Evolutionary conservation across 2,113 vertebrate genomes (phyloP).

Genomic region (Poeciliopsis prolifica): DNA sequence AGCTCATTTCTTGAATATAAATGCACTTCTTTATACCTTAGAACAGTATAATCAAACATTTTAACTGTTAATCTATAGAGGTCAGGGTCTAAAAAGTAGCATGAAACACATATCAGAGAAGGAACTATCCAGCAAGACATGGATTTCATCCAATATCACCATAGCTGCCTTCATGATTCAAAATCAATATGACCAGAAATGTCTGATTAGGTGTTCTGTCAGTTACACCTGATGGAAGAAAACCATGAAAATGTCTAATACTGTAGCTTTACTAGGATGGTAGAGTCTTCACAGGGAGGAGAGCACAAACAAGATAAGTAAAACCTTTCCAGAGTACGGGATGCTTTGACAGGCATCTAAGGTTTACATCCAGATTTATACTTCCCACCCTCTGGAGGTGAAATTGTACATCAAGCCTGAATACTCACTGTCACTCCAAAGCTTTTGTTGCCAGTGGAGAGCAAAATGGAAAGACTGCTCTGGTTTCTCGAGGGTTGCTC

Average conservation of each 20-base stretch:
- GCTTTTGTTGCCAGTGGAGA: conserved; percentile 19
- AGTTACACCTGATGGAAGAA: conserved; percentile 4
- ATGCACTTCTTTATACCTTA: neutral
- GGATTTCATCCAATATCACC: neutral
- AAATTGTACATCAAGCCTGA: conserved; percentile 16
- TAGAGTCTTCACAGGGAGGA: conserved; percentile 2
- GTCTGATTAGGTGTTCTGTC: conserved; percentile 2
- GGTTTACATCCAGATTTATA: conserved; percentile 42
- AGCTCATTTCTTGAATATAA: neutral
- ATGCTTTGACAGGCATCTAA: conserved; percentile 22
- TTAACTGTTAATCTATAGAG: neutral
- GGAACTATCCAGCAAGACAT: neutral
- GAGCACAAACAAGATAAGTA: conserved; percentile 7
- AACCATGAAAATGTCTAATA: neutral
- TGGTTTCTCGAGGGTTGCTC: conserved; percentile 11
- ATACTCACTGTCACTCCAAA: conserved; percentile 25
- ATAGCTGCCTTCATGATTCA: neutral
- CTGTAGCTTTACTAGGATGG: conserved; percentile 7
- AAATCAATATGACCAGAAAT: conserved; percentile 1
- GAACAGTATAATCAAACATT: neutral
- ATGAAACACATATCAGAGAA: neutral
- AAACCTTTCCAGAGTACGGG: neutral
- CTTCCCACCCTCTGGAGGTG: conserved; percentile 24
- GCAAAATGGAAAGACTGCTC: conserved; percentile 8
- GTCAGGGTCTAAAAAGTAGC: neutral